Evolutionary conservation across 2,797 vertebrate genomes (phyloP).

Genomic region (Ctenopoma multispine): DNA sequence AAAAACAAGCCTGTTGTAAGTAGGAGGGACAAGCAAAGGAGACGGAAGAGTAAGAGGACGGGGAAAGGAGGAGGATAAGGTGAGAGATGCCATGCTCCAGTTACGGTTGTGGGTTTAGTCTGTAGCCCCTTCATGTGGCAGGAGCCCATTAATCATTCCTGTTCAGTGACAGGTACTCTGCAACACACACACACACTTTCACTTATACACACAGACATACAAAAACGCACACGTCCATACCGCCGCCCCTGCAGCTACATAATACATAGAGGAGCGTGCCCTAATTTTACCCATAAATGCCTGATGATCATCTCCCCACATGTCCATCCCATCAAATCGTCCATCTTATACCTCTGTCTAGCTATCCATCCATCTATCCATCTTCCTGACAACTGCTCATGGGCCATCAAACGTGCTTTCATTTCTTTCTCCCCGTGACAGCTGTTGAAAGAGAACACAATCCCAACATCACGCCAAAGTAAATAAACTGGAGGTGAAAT

Average conservation of each 20-base stretch:
- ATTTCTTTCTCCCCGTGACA: constrained; percentile 27
- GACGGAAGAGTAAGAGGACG: constrained; percentile 25
- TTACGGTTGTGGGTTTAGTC: constrained; percentile 62
- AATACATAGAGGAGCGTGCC: constrained; percentile 48
- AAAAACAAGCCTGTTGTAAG: constrained; percentile 64
- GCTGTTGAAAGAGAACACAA: constrained; percentile 32
- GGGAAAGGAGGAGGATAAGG: constrained; percentile 48
- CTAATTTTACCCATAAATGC: constrained; percentile 65
- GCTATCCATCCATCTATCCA: constrained; percentile 34
- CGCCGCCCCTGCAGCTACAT: constrained; percentile 40
- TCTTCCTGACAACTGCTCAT: constrained; percentile 34
- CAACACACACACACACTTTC: constrained; percentile 28
- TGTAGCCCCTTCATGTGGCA: constrained; percentile 66
- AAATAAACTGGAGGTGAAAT: constrained; percentile 60
- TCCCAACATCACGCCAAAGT: constrained; percentile 24
- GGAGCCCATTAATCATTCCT: constrained; percentile 79
- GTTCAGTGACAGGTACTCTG: constrained; percentile 68
- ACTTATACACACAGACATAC: constrained; percentile 41
- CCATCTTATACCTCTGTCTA: constrained; percentile 36
- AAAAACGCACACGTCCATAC: constrained; percentile 43
- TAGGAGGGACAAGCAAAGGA: constrained; percentile 25
- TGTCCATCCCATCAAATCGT: constrained; percentile 37
- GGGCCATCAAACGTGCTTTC: constrained; percentile 42
- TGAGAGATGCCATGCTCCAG: constrained; percentile 53
- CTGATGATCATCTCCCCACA: constrained; percentile 47